These are phyloP conservation scores for Caloenas nicobarica DNA, from an alignment of 2,113 vertebrate genomes.

Conservation along the genomic window DNA sequence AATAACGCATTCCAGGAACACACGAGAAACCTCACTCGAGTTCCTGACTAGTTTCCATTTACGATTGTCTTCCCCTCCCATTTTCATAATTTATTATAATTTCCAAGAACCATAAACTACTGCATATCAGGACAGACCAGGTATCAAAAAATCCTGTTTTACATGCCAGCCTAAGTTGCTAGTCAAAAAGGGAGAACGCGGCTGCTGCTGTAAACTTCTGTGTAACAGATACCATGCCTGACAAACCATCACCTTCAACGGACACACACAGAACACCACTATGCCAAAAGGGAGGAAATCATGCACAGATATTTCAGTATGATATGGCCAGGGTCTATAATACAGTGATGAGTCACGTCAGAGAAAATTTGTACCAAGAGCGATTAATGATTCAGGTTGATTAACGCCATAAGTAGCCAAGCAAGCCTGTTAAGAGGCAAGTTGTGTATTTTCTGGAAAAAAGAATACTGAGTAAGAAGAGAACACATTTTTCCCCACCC, in stretches of 20 bases:
- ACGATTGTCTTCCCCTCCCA: neutral
- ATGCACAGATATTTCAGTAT: conserved; percentile 74
- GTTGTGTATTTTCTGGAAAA: neutral
- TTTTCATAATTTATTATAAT: neutral
- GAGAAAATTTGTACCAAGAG: conserved; percentile 30
- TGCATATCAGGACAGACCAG: neutral
- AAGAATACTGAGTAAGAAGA: neutral
- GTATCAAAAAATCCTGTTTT: neutral
- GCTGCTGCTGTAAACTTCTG: conserved; percentile 49
- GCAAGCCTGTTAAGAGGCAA: conserved; percentile 42
- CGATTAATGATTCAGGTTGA: conserved; percentile 28
- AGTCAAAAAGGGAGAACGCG: conserved; percentile 33
- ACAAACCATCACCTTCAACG: conserved; percentile 67
- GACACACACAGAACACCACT: conserved; percentile 68
- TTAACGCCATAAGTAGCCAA: conserved; percentile 21
- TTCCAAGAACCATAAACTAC: conserved; percentile 13
- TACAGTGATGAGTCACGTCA: conserved; percentile 63
- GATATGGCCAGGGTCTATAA: conserved; percentile 67
- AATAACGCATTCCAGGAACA: neutral
- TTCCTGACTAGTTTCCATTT: neutral
- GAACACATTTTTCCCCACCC: neutral
- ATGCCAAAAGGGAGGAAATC: conserved; percentile 71
- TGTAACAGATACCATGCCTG: conserved; percentile 62
- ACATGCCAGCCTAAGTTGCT: conserved; percentile 32
- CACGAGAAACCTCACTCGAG: neutral